Evolutionary conservation across 2,113 vertebrate genomes (phyloP).

Genomic region (Columba livia): DNA sequence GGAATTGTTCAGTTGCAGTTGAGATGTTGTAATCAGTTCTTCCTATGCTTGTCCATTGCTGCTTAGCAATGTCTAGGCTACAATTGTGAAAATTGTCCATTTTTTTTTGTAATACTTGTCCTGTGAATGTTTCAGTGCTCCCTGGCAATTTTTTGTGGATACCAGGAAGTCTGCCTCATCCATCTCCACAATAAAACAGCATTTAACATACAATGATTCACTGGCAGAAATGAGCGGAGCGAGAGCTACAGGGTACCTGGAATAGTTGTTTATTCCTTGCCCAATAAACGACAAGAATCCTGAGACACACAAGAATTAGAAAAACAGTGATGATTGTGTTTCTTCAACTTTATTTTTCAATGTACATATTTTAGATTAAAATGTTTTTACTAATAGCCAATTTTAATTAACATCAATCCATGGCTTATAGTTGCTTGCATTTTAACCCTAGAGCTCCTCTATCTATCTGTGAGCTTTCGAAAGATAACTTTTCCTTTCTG

Average conservation of each 20-base stretch:
- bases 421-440: neutral
- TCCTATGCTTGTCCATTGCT: neutral
- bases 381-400: neutral
- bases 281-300: neutral
- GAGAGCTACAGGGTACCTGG: neutral
- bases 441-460: neutral
- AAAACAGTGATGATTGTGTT: neutral
- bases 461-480: neutral
- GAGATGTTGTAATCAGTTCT: neutral
- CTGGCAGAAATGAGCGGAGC: neutral
- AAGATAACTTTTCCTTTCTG: neutral
- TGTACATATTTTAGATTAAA: neutral
- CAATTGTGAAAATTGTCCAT: neutral
- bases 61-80: neutral
- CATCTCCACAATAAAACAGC: neutral
- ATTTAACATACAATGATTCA: neutral
- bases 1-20: neutral
- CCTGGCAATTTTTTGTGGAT: neutral
- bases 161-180: neutral
- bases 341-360: neutral
- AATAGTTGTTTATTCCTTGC: neutral
- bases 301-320: neutral
- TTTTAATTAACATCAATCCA: neutral
- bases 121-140: neutral
- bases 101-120: neutral